These are phyloP conservation scores for Ceraclea dissimilis DNA, from an alignment of 2,888 invertebrate genomes.

Conservation along the genomic window DNA sequence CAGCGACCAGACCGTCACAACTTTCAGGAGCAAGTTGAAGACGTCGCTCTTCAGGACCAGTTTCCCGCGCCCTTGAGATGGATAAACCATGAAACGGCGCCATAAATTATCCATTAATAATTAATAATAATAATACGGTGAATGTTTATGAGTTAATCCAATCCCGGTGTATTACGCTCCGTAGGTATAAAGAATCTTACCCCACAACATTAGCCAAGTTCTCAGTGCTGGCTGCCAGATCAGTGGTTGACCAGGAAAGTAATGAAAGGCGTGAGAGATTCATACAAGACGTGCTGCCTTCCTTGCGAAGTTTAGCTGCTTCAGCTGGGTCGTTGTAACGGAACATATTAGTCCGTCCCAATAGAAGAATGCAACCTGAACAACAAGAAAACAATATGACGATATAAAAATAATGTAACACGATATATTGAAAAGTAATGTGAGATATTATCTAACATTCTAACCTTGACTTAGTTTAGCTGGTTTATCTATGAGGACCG, in stretches of 20 bases:
- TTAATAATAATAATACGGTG: too few relatives aligned
- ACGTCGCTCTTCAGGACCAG: too few relatives aligned
- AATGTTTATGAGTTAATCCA: too few relatives aligned
- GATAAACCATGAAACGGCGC: too few relatives aligned
- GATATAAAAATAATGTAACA: too few relatives aligned
- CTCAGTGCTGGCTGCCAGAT: conserved; percentile 66
- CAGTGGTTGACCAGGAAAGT: conserved; percentile 74
- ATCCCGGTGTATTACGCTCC: too few relatives aligned
- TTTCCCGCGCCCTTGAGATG: too few relatives aligned
- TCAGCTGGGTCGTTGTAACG: conserved; percentile 87
- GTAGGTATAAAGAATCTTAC: conserved; percentile 6
- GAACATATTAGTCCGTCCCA: conserved; percentile 74
- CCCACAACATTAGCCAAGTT: conserved; percentile 44
- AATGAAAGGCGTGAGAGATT: conserved; percentile 76
- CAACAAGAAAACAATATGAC: neutral
- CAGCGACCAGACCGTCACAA: too few relatives aligned
- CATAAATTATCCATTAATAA: too few relatives aligned
- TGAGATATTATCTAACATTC: too few relatives aligned
- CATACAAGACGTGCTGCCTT: conserved; percentile 60
- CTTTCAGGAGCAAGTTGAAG: too few relatives aligned
- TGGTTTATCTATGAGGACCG: conserved; percentile 67
- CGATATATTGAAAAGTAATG: too few relatives aligned
- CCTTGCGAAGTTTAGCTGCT: conserved; percentile 74
- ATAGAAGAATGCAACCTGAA: conserved; percentile 65
- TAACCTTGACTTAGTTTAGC: conserved; percentile 70